Conservation (phyloP, 92 coral and sea anemone genomes). For the Zoanthus sociatus region DNA sequence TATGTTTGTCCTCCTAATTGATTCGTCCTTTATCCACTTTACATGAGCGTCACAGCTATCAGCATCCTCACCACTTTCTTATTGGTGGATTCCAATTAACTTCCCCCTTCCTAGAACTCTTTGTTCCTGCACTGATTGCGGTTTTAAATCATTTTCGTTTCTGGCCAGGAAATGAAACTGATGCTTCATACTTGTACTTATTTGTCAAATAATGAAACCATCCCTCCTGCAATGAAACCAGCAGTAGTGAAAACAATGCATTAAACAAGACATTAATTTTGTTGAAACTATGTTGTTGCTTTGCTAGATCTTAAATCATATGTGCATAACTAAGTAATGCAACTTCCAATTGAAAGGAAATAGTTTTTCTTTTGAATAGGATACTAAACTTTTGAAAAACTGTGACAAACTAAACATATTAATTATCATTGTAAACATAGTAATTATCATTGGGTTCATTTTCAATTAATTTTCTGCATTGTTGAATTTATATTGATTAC, state of each 20-base stretch:
- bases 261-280: too few relatives aligned
- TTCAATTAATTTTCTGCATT: too few relatives aligned
- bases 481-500: too few relatives aligned
- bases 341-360: too few relatives aligned
- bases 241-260: neutral
- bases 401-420: too few relatives aligned
- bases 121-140: neutral
- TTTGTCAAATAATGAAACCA: neutral
- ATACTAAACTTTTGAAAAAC: too few relatives aligned
- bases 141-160: neutral
- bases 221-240: neutral
- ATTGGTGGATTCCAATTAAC: constrained; percentile 1
- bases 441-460: too few relatives aligned
- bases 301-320: too few relatives aligned
- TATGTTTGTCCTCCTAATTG: constrained; percentile 7
- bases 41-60: neutral
- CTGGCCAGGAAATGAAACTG: neutral
- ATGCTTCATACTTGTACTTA: neutral
- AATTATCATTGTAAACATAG: too few relatives aligned
- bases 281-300: too few relatives aligned
- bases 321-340: too few relatives aligned
- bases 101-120: neutral
- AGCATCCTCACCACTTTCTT: neutral
- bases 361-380: too few relatives aligned
- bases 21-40: constrained; percentile 4